These are phyloP conservation scores for Neria commutata DNA, from an alignment of 2,888 invertebrate species.

Conservation along the genomic window DNA sequence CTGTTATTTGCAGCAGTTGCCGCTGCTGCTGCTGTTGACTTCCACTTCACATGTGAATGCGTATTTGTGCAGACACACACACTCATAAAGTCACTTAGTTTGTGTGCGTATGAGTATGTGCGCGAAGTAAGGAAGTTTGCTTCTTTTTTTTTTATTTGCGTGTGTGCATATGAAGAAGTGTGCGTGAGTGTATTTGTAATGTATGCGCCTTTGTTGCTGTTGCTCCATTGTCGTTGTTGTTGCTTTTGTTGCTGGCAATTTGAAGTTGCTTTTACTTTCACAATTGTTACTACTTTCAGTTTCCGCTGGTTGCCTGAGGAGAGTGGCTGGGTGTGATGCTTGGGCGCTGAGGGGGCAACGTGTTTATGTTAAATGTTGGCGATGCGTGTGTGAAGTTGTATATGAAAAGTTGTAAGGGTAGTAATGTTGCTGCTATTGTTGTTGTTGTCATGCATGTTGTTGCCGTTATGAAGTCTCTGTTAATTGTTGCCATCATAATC, in stretches of 20 bases:
- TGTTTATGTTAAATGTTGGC: neutral
- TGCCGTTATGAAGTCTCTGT: slow-evolving; percentile 15
- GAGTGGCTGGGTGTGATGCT: neutral
- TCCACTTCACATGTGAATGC: neutral
- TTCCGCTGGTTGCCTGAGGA: neutral
- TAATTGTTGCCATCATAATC: slow-evolving; percentile 18
- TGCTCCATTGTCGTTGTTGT: neutral
- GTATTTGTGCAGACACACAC: no score
- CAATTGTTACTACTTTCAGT: neutral
- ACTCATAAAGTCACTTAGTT: no score
- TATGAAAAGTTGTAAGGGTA: neutral
- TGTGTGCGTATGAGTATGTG: no score
- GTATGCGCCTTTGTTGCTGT: neutral
- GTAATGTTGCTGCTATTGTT: neutral
- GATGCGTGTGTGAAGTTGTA: neutral
- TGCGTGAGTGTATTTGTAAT: neutral
- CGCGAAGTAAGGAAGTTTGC: no score
- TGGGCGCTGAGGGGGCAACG: neutral
- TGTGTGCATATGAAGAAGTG: no score
- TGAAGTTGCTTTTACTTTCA: slow-evolving; percentile 1
- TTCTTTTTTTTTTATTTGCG: neutral
- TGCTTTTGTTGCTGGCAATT: neutral
- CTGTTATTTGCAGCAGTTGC: neutral
- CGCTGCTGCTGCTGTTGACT: neutral
- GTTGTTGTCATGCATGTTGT: neutral